Evolutionary conservation across 2,113 vertebrate genomes (phyloP), one percentile per base, ranked within the genome.

Genomic region (Engystomops pustulosus): DNA sequence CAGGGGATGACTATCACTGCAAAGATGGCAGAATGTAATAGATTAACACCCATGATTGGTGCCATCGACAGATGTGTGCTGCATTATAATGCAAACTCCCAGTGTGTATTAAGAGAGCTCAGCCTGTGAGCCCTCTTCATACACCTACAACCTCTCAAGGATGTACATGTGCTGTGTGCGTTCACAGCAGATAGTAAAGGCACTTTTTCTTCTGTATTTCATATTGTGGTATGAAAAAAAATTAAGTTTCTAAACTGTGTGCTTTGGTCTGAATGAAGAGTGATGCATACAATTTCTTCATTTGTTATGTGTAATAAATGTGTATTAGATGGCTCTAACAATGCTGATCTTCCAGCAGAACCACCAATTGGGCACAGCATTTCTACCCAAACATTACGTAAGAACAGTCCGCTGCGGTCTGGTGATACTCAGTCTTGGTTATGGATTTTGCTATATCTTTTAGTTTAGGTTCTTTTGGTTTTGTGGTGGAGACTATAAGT

Each of bases 291-390:
- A n/a, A n/a, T n/a, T n/a, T n/a, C n/a, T n/a, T n/a, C n/a, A 67
- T 7, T 4, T 41, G 8, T 8, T 41, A 41, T 41, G 38, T n/a
- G 32, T 36, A 30, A 34, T 67, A 67, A 18, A n/a, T 60, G 20
- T 41, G 41, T 15, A n/a, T 32, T 58, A 38, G 70, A 71, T 30
- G 9, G n/a, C 15, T 45, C 69, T 83, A 71, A 74, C 51, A 60
- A 74, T 83, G 23, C 68, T 44, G 49, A 69, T 83, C 25, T 83
- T 71, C 38, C 80, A 83, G 34, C 80, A 83, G 80, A 53, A 30
- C 53, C 80, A 60, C 51, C 51, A 58, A 8, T 45, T 44, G 51
- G 80, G 36, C 80, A 55, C 80, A 60, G 53, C 55, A 58, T 27
- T 23, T 45, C 18, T 38, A 70, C 69, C 49, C 34, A 60, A 60